phyloP scores from a whole-genome alignment of 1,140 invertebrate species.

The Prorops nasuta region DNA sequence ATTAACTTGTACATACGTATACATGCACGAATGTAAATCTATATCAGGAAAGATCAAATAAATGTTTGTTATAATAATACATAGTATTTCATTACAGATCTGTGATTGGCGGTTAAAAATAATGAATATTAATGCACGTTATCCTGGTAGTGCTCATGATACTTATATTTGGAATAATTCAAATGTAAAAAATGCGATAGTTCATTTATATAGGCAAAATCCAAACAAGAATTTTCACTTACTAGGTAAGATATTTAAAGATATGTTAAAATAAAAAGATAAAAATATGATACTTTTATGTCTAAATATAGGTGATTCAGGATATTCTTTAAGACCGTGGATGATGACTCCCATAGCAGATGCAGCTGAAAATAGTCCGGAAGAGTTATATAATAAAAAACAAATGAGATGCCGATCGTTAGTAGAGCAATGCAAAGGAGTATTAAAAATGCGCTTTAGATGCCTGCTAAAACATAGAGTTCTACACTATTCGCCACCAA shows the following conservation, averaged over 20 bases:
- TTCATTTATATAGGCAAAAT: too few relatives aligned
- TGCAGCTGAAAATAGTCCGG: constrained; percentile 18
- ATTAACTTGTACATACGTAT: too few relatives aligned
- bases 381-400: constrained; percentile 30
- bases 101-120: too few relatives aligned
- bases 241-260: constrained; percentile 6
- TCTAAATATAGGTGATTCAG: constrained; percentile 35
- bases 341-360: constrained; percentile 38
- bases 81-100: too few relatives aligned
- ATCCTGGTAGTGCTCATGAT: not conserved
- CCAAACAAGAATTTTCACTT: constrained; percentile 6
- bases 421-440: constrained; percentile 44
- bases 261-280: not conserved
- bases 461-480: constrained; percentile 23
- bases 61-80: too few relatives aligned
- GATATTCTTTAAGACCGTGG: constrained; percentile 44
- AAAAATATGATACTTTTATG: constrained; percentile 6
- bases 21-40: too few relatives aligned
- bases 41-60: too few relatives aligned
- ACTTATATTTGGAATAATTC: constrained; percentile 4
- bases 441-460: constrained; percentile 42
- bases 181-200: not conserved
- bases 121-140: constrained; percentile 3
- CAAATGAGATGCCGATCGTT: constrained; percentile 28
- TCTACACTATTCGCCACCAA: not conserved